Conservation (phyloP, 2,797 vertebrate genomes). For the Protosalanx chinensis region DNA sequence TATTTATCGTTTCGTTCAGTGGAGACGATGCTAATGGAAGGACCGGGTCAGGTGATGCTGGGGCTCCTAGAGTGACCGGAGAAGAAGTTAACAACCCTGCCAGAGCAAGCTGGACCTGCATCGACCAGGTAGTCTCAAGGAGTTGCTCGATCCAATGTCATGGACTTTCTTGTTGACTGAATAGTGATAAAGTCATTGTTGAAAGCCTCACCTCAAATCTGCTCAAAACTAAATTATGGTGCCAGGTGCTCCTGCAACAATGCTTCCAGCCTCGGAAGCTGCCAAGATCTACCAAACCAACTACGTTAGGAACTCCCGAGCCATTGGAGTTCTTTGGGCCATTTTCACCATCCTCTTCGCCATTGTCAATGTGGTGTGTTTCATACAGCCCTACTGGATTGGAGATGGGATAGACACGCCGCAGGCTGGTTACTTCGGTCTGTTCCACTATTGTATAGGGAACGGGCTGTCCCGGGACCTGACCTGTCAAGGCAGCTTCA, state of each 20-base stretch:
- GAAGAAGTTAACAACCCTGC: background rate
- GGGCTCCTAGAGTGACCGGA: background rate
- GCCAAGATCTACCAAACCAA: slow-evolving; percentile 98
- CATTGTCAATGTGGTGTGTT: slow-evolving; percentile 98
- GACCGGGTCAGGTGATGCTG: background rate
- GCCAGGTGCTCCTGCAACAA: slow-evolving; percentile 80
- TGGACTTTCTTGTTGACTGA: background rate
- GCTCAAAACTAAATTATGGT: slow-evolving; percentile 62
- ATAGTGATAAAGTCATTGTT: background rate
- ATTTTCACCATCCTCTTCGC: slow-evolving; percentile 99
- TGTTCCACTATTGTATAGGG: slow-evolving; percentile 98
- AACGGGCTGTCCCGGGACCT: slow-evolving; percentile 91
- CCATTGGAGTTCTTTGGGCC: slow-evolving; percentile 98
- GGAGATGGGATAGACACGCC: slow-evolving; percentile 95
- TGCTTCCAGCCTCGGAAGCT: slow-evolving; percentile 94
- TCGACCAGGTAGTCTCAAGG: background rate
- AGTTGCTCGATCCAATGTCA: background rate
- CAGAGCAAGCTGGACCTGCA: background rate
- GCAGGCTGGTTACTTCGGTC: slow-evolving; percentile 96
- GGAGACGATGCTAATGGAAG: background rate
- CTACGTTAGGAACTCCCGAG: slow-evolving; percentile 97
- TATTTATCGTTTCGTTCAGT: background rate
- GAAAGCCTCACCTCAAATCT: background rate
- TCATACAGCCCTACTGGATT: slow-evolving; percentile 99
- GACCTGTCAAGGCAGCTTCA: slow-evolving; percentile 93